Evolutionary conservation across 2,113 vertebrate genomes (phyloP).

Genomic region (Rhabdornis inornatus): DNA sequence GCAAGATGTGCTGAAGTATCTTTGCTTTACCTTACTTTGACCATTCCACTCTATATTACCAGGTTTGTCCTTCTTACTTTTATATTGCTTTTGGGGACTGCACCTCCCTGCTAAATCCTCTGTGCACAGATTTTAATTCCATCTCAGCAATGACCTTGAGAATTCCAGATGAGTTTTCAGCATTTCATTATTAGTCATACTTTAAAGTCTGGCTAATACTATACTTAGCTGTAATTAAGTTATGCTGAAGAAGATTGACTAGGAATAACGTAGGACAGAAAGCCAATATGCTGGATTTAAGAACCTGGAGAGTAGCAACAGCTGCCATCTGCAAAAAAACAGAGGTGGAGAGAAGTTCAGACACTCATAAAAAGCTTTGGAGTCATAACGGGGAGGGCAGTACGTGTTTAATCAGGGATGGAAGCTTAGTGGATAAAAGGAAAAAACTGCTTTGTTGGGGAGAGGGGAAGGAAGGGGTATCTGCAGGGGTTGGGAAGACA

Average conservation of each 20-base stretch:
- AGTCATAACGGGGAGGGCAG: slow-evolving; percentile 8
- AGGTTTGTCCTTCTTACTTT: background rate
- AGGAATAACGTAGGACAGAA: slow-evolving; percentile 5
- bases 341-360: slow-evolving; percentile 52
- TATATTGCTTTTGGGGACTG: background rate
- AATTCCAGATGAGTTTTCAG: slow-evolving; percentile 21
- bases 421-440: slow-evolving; percentile 55
- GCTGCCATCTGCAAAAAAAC: slow-evolving; percentile 41
- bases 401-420: slow-evolving; percentile 32
- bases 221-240: slow-evolving; percentile 22
- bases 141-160: background rate
- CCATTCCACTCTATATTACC: background rate
- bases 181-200: slow-evolving; percentile 10
- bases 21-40: background rate
- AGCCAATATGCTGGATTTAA: background rate
- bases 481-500: slow-evolving; percentile 28
- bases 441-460: slow-evolving; percentile 26
- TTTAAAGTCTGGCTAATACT: slow-evolving; percentile 1
- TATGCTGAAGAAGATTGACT: background rate
- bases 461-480: slow-evolving; percentile 15
- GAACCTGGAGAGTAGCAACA: slow-evolving; percentile 23
- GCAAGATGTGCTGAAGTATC: background rate
- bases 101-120: background rate
- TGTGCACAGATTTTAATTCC: background rate
- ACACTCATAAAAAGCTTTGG: slow-evolving; percentile 39